phyloP scores from a whole-genome alignment of 2,113 vertebrate species.

The Collichthys lucidus region DNA sequence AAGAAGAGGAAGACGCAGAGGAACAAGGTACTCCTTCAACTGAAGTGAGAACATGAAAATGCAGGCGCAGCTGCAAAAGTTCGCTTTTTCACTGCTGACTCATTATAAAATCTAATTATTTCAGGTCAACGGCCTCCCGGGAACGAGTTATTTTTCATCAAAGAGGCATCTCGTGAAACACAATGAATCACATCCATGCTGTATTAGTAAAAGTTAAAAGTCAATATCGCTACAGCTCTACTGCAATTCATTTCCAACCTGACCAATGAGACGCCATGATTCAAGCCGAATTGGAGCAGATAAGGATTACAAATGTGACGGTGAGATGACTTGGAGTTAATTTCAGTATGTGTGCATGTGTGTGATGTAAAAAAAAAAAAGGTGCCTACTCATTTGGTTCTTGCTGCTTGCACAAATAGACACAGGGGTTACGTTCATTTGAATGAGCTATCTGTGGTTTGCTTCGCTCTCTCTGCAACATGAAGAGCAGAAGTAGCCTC shows the following conservation, averaged over 20 bases:
- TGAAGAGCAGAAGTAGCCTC: constrained; percentile 24
- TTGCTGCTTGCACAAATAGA: constrained; percentile 46
- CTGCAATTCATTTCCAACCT: neutral
- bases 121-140: neutral
- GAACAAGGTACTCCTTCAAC: constrained; percentile 26
- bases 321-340: constrained; percentile 21
- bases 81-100: neutral
- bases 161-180: neutral
- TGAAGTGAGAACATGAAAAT: constrained; percentile 30
- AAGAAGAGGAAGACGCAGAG: constrained; percentile 9
- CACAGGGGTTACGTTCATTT: constrained; percentile 59
- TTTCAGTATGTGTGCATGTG: constrained; percentile 21
- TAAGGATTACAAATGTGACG: neutral
- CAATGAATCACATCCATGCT: neutral
- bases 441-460: constrained; percentile 63
- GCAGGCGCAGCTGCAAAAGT: constrained; percentile 6
- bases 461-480: constrained; percentile 49
- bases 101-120: neutral
- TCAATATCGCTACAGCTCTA: neutral
- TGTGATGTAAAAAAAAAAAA: constrained; percentile 50
- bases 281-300: neutral
- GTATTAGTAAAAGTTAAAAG: neutral
- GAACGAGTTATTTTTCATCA: neutral
- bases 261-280: neutral
- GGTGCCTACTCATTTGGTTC: constrained; percentile 59